Conservation (phyloP, 2,797 vertebrate genomes). For the Amazonetta brasiliensis region DNA sequence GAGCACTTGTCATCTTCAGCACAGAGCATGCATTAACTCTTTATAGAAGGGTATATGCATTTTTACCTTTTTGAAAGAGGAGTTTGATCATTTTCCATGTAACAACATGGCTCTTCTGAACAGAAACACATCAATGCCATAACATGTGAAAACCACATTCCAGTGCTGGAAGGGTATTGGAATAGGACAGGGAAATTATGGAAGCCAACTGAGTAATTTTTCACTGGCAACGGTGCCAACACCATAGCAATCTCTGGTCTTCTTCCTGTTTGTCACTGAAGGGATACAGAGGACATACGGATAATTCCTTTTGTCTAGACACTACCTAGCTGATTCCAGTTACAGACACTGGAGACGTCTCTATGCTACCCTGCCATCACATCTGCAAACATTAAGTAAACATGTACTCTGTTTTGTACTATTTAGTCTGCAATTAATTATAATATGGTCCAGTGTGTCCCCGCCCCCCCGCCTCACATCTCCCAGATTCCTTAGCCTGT, state of each 20-base stretch:
- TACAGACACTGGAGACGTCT: not conserved
- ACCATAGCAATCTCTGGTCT: accelerated
- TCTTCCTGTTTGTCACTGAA: not conserved
- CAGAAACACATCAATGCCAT: not conserved
- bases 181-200: not conserved
- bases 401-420: not conserved
- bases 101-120: not conserved
- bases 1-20: not conserved
- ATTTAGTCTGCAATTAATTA: not conserved
- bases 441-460: accelerated
- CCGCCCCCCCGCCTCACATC: not conserved
- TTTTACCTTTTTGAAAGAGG: not conserved
- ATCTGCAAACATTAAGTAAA: not conserved
- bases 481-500: not conserved
- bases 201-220: not conserved
- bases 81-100: not conserved
- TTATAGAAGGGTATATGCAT: accelerated
- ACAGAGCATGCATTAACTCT: not conserved
- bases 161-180: not conserved
- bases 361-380: not conserved
- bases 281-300: not conserved
- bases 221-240: not conserved
- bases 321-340: not conserved
- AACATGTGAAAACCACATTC: not conserved
- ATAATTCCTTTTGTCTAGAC: not conserved